Evolutionary conservation across 2,113 vertebrate species (phyloP).

Genomic region (Rhea pennata): DNA sequence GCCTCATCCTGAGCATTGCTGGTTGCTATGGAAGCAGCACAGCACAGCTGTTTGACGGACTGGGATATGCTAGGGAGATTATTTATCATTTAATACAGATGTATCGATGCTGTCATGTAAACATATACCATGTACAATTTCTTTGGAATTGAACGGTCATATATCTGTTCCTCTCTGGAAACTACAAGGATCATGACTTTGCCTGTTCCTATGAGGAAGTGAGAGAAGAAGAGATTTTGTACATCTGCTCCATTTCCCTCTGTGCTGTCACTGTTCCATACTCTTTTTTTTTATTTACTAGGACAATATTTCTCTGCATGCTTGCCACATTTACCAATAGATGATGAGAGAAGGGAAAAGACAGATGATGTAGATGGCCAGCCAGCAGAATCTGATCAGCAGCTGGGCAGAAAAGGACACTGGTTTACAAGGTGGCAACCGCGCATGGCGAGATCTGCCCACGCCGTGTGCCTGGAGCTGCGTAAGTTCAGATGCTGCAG

Average conservation of each 20-base stretch:
- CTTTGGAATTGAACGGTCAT: background rate
- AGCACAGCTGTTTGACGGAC: fast-evolving
- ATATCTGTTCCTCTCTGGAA: background rate
- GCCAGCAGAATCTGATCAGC: background rate
- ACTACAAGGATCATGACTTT: fast-evolving
- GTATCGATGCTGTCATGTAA: background rate
- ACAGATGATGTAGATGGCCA: background rate
- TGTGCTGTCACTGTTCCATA: background rate
- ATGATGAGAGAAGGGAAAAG: background rate
- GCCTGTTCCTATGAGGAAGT: background rate
- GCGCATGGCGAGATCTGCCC: background rate
- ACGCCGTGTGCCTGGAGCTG: background rate
- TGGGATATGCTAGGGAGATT: background rate
- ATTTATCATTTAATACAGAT: background rate
- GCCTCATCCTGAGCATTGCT: background rate
- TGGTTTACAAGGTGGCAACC: background rate
- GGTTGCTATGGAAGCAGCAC: conserved; percentile 7
- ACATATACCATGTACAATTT: fast-evolving
- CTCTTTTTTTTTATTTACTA: background rate
- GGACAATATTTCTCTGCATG: background rate
- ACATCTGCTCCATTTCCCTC: background rate
- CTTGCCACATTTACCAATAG: background rate
- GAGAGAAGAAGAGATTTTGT: background rate
- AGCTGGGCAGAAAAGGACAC: background rate
- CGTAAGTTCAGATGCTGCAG: background rate